These are phyloP conservation scores for Epinotia ramella DNA, from an alignment of 2,888 invertebrate species.

Conservation along the genomic window DNA sequence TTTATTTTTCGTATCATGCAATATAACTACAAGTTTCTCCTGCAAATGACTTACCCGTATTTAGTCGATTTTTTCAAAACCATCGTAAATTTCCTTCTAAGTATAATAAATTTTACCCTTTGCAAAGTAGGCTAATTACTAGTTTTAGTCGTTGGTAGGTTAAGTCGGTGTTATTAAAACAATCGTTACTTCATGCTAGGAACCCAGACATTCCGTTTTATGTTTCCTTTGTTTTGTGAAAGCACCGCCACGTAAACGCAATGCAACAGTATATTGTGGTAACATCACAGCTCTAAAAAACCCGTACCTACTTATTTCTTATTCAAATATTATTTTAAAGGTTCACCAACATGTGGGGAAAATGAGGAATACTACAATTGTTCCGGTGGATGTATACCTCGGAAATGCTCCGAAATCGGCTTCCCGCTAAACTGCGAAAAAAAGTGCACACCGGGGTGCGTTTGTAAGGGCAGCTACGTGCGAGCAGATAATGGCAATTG, in stretches of 20 bases:
- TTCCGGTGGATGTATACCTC: conserved; percentile 46
- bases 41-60: too few relatives aligned
- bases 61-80: too few relatives aligned
- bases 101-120: too few relatives aligned
- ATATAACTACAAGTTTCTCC: too few relatives aligned
- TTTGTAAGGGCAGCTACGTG: conserved; percentile 51
- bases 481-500: conserved; percentile 16
- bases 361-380: conserved; percentile 48
- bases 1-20: too few relatives aligned
- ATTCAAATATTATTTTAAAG: not conserved
- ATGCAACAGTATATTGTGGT: not conserved
- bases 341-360: conserved; percentile 6
- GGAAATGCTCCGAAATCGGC: conserved; percentile 51
- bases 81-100: too few relatives aligned
- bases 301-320: not conserved
- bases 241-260: too few relatives aligned
- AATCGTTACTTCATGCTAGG: conserved; percentile 46
- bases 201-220: too few relatives aligned
- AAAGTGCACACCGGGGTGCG: conserved; percentile 52
- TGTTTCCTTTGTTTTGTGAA: too few relatives aligned
- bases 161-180: too few relatives aligned
- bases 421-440: conserved; percentile 42
- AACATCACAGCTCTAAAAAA: not conserved
- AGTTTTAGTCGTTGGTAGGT: too few relatives aligned
- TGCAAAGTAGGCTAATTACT: too few relatives aligned